phyloP scores from a whole-genome alignment of 1,140 invertebrate species.

The Latrodectus geometricus region DNA sequence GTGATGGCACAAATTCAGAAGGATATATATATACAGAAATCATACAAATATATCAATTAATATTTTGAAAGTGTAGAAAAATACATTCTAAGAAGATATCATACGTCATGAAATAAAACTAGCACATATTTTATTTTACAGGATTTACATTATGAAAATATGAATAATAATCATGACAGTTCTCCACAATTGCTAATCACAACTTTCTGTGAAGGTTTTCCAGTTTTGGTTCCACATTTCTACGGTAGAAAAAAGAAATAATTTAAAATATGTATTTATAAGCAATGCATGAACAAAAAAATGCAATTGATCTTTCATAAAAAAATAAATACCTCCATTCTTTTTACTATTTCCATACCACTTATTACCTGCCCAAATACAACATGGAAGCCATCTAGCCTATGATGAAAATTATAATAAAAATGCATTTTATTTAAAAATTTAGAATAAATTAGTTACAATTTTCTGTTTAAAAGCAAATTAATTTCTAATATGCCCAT shows the following conservation, averaged over 20 bases:
- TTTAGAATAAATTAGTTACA: too few relatives aligned
- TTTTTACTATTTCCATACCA: slow-evolving; percentile 90
- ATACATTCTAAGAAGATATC: too few relatives aligned
- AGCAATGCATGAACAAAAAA: neutral
- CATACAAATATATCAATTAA: too few relatives aligned
- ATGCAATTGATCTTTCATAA: neutral
- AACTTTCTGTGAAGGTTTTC: slow-evolving; percentile 86
- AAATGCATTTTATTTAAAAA: too few relatives aligned
- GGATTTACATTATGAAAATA: too few relatives aligned
- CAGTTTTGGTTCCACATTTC: slow-evolving; percentile 88
- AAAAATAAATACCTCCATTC: slow-evolving; percentile 85
- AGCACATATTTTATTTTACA: too few relatives aligned
- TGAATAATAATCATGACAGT: slow-evolving; percentile 75
- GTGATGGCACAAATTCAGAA: too few relatives aligned
- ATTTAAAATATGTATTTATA: neutral
- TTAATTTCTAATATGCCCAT: too few relatives aligned
- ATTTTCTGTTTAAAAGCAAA: too few relatives aligned
- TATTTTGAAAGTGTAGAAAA: too few relatives aligned
- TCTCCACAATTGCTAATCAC: slow-evolving; percentile 90
- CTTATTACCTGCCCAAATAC: slow-evolving; percentile 94
- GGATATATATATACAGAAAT: too few relatives aligned
- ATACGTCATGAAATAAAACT: too few relatives aligned
- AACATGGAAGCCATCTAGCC: slow-evolving; percentile 91
- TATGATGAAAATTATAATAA: slow-evolving; percentile 67
- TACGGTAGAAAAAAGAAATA: slow-evolving; percentile 66